Conservation (phyloP, 2,797 vertebrate genomes). For the Molossus molossus region DNA sequence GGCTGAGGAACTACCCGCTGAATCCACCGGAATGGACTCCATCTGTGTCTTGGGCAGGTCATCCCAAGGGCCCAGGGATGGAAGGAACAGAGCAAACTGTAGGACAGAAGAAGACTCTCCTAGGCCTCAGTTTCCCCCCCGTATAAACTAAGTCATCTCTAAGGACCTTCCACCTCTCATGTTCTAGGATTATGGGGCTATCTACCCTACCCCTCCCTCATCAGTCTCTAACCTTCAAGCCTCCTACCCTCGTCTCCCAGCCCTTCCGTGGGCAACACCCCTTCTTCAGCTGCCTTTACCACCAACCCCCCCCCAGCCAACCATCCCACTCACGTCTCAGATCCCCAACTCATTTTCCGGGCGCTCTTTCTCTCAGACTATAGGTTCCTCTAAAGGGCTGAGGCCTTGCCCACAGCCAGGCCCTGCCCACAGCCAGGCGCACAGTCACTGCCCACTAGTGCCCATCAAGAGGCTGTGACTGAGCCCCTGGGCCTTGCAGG, state of each 20-base stretch:
- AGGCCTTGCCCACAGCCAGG: not conserved
- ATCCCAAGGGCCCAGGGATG: too few species aligned
- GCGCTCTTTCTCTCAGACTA: not conserved
- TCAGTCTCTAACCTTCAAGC: not conserved
- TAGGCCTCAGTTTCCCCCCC: not conserved
- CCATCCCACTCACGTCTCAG: not conserved
- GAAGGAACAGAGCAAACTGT: too few species aligned
- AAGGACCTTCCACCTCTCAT: not conserved
- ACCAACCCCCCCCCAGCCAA: fast-evolving
- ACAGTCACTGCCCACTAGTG: not conserved
- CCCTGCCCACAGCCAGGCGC: not conserved
- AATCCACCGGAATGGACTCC: not conserved
- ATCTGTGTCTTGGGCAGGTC: not conserved
- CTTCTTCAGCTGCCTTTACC: not conserved
- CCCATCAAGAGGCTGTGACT: not conserved
- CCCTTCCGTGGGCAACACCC: not conserved
- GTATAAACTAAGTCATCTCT: not conserved
- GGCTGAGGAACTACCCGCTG: not conserved
- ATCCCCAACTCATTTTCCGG: not conserved
- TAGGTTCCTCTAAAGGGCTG: not conserved
- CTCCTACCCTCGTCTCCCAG: not conserved
- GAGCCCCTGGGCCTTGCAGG: not conserved
- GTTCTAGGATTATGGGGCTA: not conserved
- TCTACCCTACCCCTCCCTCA: fast-evolving
- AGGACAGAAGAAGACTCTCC: too few species aligned